Evolutionary conservation across 1,140 invertebrate species (phyloP).

Genomic region (Macrocentrus cingulum): DNA sequence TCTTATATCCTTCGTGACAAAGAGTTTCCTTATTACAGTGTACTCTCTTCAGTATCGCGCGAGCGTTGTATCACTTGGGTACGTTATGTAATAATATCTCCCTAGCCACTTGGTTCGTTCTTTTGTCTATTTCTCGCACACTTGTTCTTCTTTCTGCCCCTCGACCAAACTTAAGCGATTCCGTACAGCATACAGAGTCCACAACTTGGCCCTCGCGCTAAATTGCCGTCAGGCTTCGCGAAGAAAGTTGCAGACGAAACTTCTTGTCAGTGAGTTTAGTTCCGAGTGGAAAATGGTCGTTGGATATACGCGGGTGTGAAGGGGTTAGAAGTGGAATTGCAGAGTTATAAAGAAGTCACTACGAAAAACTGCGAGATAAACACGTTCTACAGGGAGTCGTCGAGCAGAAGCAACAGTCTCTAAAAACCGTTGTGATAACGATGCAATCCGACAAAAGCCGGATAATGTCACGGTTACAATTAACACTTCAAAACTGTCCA

Average conservation of each 20-base stretch:
- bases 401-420: no score
- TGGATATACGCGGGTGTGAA: background rate
- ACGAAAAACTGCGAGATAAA: no score
- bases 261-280: slow-evolving; percentile 38
- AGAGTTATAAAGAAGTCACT: background rate
- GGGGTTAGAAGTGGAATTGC: background rate
- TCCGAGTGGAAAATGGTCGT: background rate
- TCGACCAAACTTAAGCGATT: slow-evolving; percentile 28
- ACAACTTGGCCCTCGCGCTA: slow-evolving; percentile 27
- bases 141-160: background rate
- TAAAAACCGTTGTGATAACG: no score
- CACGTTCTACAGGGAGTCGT: no score
- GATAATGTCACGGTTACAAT: no score
- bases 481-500: no score
- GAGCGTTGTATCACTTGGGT: background rate
- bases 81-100: slow-evolving; percentile 19
- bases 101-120: background rate
- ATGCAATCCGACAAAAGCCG: no score
- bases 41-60: background rate
- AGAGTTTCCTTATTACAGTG: no score
- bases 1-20: no score
- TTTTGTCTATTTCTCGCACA: slow-evolving; percentile 12
- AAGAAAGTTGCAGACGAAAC: slow-evolving; percentile 19
- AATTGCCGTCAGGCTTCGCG: slow-evolving; percentile 18
- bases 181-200: slow-evolving; percentile 9